Base-by-base conservation (phyloP, 2,888 invertebrate species). In the Stenichneumon culpator region DNA sequence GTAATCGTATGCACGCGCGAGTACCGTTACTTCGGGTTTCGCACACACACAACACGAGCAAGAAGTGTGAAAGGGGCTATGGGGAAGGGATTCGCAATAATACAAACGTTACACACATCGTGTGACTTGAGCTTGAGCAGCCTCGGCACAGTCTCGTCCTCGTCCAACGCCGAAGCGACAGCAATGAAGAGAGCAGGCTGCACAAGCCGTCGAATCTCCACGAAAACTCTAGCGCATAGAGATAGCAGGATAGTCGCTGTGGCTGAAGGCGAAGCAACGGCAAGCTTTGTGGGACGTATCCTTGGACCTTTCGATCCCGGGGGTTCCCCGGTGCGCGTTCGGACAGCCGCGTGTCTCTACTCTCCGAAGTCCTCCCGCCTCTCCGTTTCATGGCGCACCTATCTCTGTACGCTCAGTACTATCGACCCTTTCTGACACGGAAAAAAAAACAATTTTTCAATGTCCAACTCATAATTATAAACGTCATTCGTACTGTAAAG, bases 1-100 rank as follows among this genome's bases (percentile, higher is more conserved):
- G 88, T 89, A 88, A 89, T 89, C 89, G 78, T 86, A 89, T 88
- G 89, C 86, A 87, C 86, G 86, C 80, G 78, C 86, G 68, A 77
- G 83, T 90, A 88, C 90, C 90, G 90, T 90, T 90, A 90, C 79
- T 57, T 79, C 63, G 60, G 72, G n/a, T 44, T 67, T 52, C 50
- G 50, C 70, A 25, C 60, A 57, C 47, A 28, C 36, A 50, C 39
- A 79, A 80, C 73, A 68, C 50, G 63, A 52, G 7, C 7, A 14
- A 6, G 54, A 60, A 65, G 68, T 16, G 70, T 52, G 69, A 70
- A 74, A 67, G n/a, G 22, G 80, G 28, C n/a, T 63, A 67, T 52
- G 52, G 60, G 68, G 73, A 77, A 73, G 63, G 75, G 65, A 74
- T 52, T 75, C 65, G 22, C 32, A 47, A 32, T 57, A 22, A 60